Conservation (phyloP, 2,888 invertebrate species). For the Piscicola geometra region DNA sequence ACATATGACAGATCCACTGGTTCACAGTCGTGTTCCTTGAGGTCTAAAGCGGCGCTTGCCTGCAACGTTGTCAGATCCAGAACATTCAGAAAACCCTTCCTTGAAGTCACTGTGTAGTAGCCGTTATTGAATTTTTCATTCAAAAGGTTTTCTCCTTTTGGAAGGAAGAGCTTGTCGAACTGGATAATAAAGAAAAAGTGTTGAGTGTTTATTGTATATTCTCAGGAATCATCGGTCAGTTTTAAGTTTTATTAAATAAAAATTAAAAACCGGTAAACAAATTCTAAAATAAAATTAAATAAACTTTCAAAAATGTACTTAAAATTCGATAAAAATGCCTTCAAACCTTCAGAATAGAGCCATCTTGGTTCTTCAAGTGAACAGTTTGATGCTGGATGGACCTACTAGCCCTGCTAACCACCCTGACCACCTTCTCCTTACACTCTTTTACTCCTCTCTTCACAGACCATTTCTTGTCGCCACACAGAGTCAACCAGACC, state of each 20-base stretch:
- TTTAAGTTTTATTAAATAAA: not conserved
- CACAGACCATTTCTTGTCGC: constrained; percentile 49
- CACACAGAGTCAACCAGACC: constrained; percentile 71
- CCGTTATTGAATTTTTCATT: constrained; percentile 28
- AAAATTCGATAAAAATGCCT: not conserved
- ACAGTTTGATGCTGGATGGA: constrained; percentile 8
- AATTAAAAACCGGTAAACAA: not conserved
- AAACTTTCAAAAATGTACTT: not conserved
- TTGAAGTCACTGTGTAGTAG: constrained; percentile 11
- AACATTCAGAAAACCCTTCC: not conserved
- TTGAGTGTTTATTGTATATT: not conserved
- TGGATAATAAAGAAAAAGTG: not conserved
- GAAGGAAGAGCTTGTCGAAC: constrained; percentile 32
- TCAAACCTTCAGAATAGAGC: not conserved
- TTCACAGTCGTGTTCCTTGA: constrained; percentile 24
- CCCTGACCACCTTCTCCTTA: not conserved
- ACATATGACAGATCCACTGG: constrained; percentile 21
- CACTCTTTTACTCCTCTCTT: not conserved
- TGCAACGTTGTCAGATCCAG: constrained; percentile 30
- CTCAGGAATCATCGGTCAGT: too few species aligned
- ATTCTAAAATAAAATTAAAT: not conserved
- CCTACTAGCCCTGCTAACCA: constrained; percentile 7
- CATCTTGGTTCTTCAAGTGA: not conserved
- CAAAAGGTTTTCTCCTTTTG: constrained; percentile 5
- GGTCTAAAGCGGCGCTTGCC: not conserved